A percentile compares a stretch with the other conserved stretches of the same genome.
These are phyloP conservation scores for Dasyurus viverrinus DNA, from an alignment of 2,113 vertebrate genomes.

Conservation along the genomic window DNA sequence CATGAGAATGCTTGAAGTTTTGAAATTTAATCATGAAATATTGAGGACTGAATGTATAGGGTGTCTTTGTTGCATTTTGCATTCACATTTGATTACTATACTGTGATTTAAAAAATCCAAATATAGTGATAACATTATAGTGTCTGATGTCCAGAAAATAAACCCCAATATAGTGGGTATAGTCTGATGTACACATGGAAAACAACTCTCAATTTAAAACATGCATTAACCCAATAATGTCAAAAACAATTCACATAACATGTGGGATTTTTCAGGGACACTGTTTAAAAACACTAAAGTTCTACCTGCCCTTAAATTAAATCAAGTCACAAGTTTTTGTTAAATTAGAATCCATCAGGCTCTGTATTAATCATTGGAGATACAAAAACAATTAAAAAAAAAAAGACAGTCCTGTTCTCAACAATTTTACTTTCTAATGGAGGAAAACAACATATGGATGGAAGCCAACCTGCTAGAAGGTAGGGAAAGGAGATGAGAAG, in stretches of 20 bases:
- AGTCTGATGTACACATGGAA: not conserved
- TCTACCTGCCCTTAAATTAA: not conserved
- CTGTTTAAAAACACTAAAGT: not conserved
- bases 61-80: not conserved
- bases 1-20: not conserved
- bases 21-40: not conserved
- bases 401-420: not conserved
- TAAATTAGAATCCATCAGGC: not conserved
- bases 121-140: too few species aligned
- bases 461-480: not conserved
- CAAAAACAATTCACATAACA: not conserved
- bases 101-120: not conserved
- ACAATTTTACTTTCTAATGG: not conserved
- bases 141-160: not conserved
- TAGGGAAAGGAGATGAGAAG: not conserved
- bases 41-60: not conserved
- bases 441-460: not conserved
- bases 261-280: not conserved
- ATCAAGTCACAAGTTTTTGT: not conserved
- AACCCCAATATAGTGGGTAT: not conserved
- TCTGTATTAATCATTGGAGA: not conserved
- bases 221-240: not conserved
- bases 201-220: not conserved
- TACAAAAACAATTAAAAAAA: conserved; percentile 26
- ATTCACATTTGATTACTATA: not conserved